Evolutionary conservation across 2,888 invertebrate genomes (phyloP).

Genomic region (Litoditis marina): DNA sequence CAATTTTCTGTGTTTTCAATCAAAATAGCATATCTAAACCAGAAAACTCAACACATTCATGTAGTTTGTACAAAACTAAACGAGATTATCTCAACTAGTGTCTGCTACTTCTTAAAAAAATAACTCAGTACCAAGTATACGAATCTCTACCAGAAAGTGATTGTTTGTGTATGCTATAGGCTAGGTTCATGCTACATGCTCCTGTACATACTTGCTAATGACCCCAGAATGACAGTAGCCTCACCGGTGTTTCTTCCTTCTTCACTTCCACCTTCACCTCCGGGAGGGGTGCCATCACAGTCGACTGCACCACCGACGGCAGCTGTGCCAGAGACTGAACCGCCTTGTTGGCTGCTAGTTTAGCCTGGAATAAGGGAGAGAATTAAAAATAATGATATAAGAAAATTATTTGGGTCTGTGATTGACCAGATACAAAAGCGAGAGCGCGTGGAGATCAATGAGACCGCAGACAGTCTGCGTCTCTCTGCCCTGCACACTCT

Average conservation of each 20-base stretch:
- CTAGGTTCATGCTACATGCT: not conserved
- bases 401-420: not conserved
- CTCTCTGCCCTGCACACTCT: no score
- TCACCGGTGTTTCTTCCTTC: constrained; percentile 9
- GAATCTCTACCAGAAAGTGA: no score
- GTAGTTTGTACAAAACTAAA: no score
- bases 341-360: not conserved
- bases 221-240: not conserved
- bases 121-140: no score
- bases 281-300: constrained; percentile 26
- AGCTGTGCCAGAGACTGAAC: constrained; percentile 11
- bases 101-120: not conserved
- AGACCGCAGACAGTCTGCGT: no score
- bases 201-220: not conserved
- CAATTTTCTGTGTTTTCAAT: not conserved
- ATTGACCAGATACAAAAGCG: no score
- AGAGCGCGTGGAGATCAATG: no score
- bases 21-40: not conserved
- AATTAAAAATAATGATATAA: not conserved
- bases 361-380: constrained; percentile 2
- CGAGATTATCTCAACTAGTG: no score
- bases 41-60: no score
- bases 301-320: constrained; percentile 17
- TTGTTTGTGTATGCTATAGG: not conserved
- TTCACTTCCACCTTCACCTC: constrained; percentile 21